Percentiles rank a stretch among this genome's conserved stretches.
Evolutionary conservation across 2,113 vertebrate genomes (phyloP).

Genomic region (Steatornis caripensis): DNA sequence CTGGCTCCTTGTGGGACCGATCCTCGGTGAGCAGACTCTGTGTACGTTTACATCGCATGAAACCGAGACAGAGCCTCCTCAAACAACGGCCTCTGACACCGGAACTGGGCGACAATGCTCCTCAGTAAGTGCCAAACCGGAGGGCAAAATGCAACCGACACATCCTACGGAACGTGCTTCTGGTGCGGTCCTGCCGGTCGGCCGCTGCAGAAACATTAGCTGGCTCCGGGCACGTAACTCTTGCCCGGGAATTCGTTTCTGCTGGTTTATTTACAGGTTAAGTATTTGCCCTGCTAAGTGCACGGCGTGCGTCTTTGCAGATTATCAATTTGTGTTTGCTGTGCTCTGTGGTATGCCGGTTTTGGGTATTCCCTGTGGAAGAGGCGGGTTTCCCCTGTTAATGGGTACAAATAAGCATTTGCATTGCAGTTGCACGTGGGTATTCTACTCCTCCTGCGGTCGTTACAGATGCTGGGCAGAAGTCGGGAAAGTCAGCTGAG

Average conservation of each 20-base stretch:
- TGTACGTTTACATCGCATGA: fast-evolving
- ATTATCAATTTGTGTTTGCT: background rate
- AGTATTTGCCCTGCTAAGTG: background rate
- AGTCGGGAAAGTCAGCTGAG: background rate
- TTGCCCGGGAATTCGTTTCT: background rate
- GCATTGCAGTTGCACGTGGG: background rate
- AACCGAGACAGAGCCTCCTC: background rate
- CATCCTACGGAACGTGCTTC: background rate
- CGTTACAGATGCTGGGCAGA: background rate
- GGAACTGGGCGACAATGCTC: background rate
- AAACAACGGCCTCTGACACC: background rate
- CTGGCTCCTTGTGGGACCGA: background rate
- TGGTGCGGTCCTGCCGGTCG: background rate
- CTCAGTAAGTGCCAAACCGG: background rate
- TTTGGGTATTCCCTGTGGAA: background rate
- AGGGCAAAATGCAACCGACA: background rate
- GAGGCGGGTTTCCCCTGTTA: background rate
- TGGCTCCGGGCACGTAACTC: background rate
- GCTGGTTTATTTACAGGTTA: background rate
- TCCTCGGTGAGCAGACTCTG: background rate
- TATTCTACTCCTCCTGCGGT: background rate
- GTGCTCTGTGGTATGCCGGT: background rate
- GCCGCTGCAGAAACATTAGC: background rate
- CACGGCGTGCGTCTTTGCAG: background rate
- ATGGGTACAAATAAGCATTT: background rate